Base-by-base conservation (phyloP, 2,888 invertebrate genomes). In the Drosophila atripex region DNA sequence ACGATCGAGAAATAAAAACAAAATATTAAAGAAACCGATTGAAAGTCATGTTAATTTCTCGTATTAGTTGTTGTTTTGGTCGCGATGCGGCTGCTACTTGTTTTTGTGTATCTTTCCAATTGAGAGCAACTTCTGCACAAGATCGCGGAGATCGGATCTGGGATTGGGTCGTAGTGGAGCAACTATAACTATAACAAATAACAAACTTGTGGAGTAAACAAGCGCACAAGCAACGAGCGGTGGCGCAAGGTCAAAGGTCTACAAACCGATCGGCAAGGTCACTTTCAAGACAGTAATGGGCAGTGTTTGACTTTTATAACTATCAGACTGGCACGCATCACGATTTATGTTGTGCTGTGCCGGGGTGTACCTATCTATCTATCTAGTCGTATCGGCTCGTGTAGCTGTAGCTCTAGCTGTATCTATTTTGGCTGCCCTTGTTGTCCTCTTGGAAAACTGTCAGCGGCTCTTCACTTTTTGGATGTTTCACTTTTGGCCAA, bases 181-280 rank as follows among this genome's bases (percentile, higher is more conserved):
- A 59, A 58, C 35, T 14, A 72, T 25, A 72, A 50, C 71, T 69
- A 43, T 47, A 63, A 54, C 54, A 59, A 69, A 49, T 35, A 75
- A 56, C 58, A 61, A 50, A 52, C 51, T 32, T 51, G 49, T 39
- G 57, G 63, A 57, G 56, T 58, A 28, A 61, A 57, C 58, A 59
- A 65, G 52, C 66, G 63, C 64, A 61, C 79, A 63, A 72, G 60
- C 59, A 63, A 68, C 66, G 76, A 64, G 56, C 73, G 79, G 25
- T 80, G 66, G 64, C 75, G 77, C 84, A 83, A 83, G 82, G 82
- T 83, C 82, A 83, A 83, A 83, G 82, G 82, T 83, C 82, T 80
- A 83, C 86, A 83, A 83, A 83, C 82, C 86, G 80, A 68, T 59
- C 28, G 75, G 60, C 84, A 83, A 83, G 82, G 82, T 72, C 82